Conservation (phyloP, 2,888 invertebrate genomes). For the Drosophila merina region DNA sequence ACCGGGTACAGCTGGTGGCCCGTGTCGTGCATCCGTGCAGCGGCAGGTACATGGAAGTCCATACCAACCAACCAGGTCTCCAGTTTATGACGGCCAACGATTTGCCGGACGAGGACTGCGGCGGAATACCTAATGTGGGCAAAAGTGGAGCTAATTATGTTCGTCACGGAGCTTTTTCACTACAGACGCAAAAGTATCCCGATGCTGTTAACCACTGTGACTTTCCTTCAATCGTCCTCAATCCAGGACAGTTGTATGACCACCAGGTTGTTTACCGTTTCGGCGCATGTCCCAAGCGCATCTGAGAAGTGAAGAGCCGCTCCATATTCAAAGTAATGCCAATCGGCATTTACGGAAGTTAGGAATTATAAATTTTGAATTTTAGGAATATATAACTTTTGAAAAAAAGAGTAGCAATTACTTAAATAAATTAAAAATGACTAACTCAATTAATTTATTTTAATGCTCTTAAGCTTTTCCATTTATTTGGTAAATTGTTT, state of each 20-base stretch:
- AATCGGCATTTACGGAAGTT: background rate
- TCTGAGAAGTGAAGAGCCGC: background rate
- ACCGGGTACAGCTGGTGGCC: slow-evolving; percentile 86
- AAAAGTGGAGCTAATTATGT: slow-evolving; percentile 89
- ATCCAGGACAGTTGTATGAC: slow-evolving; percentile 89
- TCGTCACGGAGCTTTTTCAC: slow-evolving; percentile 91
- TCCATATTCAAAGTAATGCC: no score
- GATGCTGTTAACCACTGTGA: slow-evolving; percentile 93
- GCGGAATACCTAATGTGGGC: slow-evolving; percentile 86
- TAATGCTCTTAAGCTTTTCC: no score
- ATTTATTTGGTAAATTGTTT: no score
- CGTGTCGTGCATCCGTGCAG: slow-evolving; percentile 88
- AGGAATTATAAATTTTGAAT: no score
- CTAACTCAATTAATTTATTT: no score
- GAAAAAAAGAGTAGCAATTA: no score
- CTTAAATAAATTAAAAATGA: no score
- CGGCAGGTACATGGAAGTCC: slow-evolving; percentile 91
- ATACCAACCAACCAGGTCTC: slow-evolving; percentile 94
- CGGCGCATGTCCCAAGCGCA: slow-evolving; percentile 65
- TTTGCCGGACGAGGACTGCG: slow-evolving; percentile 87
- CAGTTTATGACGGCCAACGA: slow-evolving; percentile 94
- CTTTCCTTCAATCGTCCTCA: slow-evolving; percentile 89
- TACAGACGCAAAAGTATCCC: slow-evolving; percentile 96
- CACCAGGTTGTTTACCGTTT: slow-evolving; percentile 84
- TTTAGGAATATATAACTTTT: no score